Percentiles rank a stretch among this genome's conserved stretches.
Evolutionary conservation across 2,113 vertebrate species (phyloP).

Genomic region (Gambusia affinis): DNA sequence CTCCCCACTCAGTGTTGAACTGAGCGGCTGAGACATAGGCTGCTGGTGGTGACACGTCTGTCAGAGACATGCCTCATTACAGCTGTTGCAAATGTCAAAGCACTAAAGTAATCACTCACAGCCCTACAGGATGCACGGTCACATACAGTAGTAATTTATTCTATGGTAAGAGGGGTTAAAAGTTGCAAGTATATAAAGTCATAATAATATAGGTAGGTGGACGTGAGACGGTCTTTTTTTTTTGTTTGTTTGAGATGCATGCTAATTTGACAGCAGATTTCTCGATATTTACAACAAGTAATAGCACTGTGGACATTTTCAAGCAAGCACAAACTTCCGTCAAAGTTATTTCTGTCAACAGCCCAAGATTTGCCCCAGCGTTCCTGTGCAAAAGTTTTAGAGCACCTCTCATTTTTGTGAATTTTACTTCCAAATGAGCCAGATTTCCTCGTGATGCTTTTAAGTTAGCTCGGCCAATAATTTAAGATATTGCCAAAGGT

Average conservation of each 20-base stretch:
- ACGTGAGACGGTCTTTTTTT: not conserved
- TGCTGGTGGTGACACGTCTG: conserved; percentile 79
- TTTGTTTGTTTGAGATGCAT: conserved; percentile 35
- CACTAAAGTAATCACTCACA: conserved; percentile 80
- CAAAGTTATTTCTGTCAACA: conserved; percentile 71
- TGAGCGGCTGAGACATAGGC: conserved; percentile 74
- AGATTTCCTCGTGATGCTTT: not conserved
- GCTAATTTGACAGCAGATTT: conserved; percentile 63
- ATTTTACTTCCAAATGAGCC: not conserved
- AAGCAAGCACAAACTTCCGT: conserved; percentile 58
- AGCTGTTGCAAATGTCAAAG: conserved; percentile 82
- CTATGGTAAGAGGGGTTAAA: conserved; percentile 62
- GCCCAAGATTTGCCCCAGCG: conserved; percentile 18
- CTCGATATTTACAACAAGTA: conserved; percentile 60
- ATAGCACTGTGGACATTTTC: conserved; percentile 41
- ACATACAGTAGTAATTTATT: conserved; percentile 57
- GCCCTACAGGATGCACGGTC: conserved; percentile 73
- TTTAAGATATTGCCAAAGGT: not conserved
- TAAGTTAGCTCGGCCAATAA: not conserved
- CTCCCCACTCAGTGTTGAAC: conserved; percentile 66
- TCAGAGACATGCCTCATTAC: conserved; percentile 83
- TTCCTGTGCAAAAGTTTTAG: not conserved
- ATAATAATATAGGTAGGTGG: conserved; percentile 16
- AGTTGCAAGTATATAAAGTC: conserved; percentile 19
- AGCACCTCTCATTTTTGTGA: not conserved